Percentiles rank a stretch among this genome's conserved stretches.
phyloP scores from a whole-genome alignment of 2,113 vertebrate species.

The Hypanus sabinus region DNA sequence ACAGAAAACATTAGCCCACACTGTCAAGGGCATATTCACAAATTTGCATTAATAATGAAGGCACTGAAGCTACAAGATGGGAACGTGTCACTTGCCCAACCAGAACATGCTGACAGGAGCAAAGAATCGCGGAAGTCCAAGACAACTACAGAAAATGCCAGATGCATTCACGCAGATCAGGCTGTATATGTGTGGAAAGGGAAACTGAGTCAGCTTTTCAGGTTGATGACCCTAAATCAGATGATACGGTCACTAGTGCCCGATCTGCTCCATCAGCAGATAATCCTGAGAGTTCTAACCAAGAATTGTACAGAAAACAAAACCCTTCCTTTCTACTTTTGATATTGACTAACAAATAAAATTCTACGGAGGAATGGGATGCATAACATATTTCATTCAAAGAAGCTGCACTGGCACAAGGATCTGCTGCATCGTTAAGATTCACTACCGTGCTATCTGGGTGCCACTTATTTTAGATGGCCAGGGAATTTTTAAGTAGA shows the following conservation, averaged over 20 bases:
- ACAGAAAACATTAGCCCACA: too few relatives aligned
- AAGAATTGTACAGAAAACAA: background rate
- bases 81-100: background rate
- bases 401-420: background rate
- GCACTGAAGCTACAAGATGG: background rate
- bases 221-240: too few relatives aligned
- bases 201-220: too few relatives aligned
- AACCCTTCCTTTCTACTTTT: background rate
- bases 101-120: background rate
- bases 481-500: background rate
- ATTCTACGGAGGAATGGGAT: too few relatives aligned
- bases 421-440: background rate
- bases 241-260: background rate
- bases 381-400: background rate
- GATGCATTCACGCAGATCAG: too few relatives aligned
- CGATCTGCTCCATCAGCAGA: background rate
- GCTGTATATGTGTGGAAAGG: too few relatives aligned
- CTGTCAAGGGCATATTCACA: background rate
- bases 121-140: too few relatives aligned
- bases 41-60: background rate
- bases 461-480: background rate
- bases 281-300: background rate
- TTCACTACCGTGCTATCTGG: background rate
- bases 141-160: too few relatives aligned
- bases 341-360: background rate